Percentiles rank a stretch among this genome's conserved stretches.
Conservation (phyloP, 2,113 vertebrate genomes). For the Tringa solitaria region DNA sequence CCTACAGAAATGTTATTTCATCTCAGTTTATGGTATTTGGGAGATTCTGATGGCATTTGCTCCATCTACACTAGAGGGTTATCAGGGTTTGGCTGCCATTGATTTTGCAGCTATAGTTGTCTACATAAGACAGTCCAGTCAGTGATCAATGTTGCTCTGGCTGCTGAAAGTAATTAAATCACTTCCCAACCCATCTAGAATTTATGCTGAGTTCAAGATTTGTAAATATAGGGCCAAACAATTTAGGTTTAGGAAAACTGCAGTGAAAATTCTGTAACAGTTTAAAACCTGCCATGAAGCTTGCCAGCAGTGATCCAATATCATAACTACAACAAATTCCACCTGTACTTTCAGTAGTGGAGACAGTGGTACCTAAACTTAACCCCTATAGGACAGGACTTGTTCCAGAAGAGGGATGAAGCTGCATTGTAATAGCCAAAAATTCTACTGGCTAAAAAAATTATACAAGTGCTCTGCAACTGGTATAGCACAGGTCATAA, state of each 20-base stretch:
- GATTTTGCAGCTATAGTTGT: background rate
- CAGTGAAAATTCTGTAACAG: background rate
- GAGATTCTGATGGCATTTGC: background rate
- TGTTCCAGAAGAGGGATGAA: background rate
- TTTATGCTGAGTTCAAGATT: background rate
- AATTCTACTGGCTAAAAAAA: background rate
- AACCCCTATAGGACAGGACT: background rate
- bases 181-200: background rate
- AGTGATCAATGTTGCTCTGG: background rate
- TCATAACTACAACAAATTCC: too few relatives aligned
- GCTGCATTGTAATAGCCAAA: background rate
- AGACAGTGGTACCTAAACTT: background rate
- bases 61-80: background rate
- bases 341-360: background rate
- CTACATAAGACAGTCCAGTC: background rate
- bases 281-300: background rate
- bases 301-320: background rate
- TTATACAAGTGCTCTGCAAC: fast-evolving
- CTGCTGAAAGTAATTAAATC: background rate
- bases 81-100: background rate
- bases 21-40: background rate
- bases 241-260: background rate
- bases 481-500: background rate
- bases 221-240: background rate
- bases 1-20: background rate